A percentile compares a stretch with the other conserved stretches of the same genome.
Evolutionary conservation across 2,888 invertebrate genomes (phyloP).

Genomic region (Spatulosminthurus flaviceps): DNA sequence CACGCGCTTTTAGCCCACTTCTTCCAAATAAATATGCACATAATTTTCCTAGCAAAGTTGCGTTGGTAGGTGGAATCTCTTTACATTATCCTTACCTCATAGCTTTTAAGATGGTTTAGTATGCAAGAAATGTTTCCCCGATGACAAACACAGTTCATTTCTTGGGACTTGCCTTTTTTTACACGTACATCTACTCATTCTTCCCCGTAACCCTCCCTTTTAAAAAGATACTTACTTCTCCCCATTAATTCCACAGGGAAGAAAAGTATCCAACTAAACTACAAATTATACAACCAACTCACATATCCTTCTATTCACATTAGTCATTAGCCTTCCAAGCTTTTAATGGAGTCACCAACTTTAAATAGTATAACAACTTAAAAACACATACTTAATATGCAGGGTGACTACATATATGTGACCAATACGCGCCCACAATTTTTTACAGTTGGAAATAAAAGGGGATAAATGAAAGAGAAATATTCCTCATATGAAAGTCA

Average conservation of each 20-base stretch:
- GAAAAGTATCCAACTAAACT: neutral
- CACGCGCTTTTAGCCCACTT: constrained; percentile 40
- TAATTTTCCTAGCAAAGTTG: neutral
- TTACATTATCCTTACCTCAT: neutral
- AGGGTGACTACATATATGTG: no score
- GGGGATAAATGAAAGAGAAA: no score
- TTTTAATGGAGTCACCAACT: neutral
- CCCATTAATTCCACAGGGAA: no score
- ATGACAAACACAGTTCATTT: constrained; percentile 5
- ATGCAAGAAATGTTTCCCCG: neutral
- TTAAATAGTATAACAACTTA: neutral
- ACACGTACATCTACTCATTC: neutral
- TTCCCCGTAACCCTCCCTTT: neutral
- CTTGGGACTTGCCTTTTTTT: neutral
- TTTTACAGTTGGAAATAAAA: no score
- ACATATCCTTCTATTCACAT: neutral
- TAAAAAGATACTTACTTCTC: neutral
- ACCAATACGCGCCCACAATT: no score
- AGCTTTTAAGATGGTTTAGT: neutral
- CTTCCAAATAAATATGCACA: constrained; percentile 14
- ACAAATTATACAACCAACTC: neutral
- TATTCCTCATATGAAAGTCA: neutral
- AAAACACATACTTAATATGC: no score
- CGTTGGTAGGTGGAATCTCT: neutral
- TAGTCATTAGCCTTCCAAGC: neutral